Percentiles rank a stretch among this genome's conserved stretches.
phyloP scores from a whole-genome alignment of 2,113 vertebrate species.

The Phyllostomus discolor region DNA sequence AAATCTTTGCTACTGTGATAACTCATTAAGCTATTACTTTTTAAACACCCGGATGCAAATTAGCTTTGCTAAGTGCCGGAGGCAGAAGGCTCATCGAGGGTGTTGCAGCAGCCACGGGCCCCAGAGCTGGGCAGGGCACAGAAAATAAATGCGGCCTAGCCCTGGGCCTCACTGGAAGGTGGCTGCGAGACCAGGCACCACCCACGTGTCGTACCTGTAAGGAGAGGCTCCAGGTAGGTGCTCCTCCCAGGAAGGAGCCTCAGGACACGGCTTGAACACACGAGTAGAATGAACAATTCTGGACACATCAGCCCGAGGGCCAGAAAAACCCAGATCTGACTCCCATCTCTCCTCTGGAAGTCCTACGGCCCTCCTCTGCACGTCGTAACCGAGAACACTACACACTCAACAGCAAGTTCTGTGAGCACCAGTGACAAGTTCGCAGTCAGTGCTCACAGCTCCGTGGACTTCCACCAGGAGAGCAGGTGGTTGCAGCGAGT shows the following conservation, averaged over 20 bases:
- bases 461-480: not conserved
- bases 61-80: not conserved
- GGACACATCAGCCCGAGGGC: not conserved
- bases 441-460: not conserved
- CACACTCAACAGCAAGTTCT: too few species aligned
- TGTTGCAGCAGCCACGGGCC: not conserved
- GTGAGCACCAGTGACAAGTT: not conserved
- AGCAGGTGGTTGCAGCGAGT: not conserved
- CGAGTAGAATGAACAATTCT: not conserved
- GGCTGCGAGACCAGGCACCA: not conserved
- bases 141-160: fast-evolving
- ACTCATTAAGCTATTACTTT: not conserved
- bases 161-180: not conserved
- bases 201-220: fast-evolving
- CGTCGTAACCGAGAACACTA: not conserved
- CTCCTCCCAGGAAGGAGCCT: not conserved
- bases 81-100: not conserved
- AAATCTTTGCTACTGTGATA: not conserved
- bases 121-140: not conserved
- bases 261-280: not conserved
- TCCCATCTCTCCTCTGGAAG: not conserved
- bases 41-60: not conserved
- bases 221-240: not conserved
- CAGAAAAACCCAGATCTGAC: not conserved
- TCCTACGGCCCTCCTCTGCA: not conserved